Evolutionary conservation across 1,140 invertebrate species (phyloP).

Genomic region (Pogonomyrmex californicus): DNA sequence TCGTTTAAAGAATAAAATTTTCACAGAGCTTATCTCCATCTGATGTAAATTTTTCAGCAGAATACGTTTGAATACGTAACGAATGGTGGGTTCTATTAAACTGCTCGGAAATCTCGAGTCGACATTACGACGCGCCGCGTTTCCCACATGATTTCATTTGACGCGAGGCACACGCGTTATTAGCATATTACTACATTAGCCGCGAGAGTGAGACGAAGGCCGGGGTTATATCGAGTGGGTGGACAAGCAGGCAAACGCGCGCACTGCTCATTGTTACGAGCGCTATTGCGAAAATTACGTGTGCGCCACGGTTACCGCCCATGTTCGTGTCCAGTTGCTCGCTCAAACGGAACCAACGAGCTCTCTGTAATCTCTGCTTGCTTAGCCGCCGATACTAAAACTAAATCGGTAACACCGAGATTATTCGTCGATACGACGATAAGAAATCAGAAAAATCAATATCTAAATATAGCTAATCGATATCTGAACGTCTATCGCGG

Average conservation of each 20-base stretch:
- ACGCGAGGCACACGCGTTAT: conserved; percentile 46
- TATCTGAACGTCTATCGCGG: background rate
- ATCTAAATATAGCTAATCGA: background rate
- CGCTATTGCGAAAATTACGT: conserved; percentile 58
- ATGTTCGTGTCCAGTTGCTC: conserved; percentile 52
- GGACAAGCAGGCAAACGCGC: conserved; percentile 42
- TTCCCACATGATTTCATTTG: conserved; percentile 60
- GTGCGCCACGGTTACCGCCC: conserved; percentile 46
- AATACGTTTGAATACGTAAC: background rate
- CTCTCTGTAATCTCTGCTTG: conserved; percentile 50
- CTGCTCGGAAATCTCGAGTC: conserved; percentile 23
- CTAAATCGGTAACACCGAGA: background rate
- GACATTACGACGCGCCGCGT: background rate
- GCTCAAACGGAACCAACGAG: conserved; percentile 44
- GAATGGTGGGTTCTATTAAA: conserved; percentile 35
- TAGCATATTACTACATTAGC: conserved; percentile 60
- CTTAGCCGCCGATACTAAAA: conserved; percentile 9
- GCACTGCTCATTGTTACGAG: conserved; percentile 55
- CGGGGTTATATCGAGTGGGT: conserved; percentile 60
- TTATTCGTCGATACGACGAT: conserved; percentile 1
- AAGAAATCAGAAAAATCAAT: conserved; percentile 31
- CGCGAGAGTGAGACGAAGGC: conserved; percentile 51
- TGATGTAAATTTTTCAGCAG: conserved; percentile 4
- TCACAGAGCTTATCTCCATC: background rate
- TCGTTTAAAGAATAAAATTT: background rate